Evolutionary conservation across 2,797 vertebrate genomes (phyloP).

Genomic region (Erpetoichthys calabaricus): DNA sequence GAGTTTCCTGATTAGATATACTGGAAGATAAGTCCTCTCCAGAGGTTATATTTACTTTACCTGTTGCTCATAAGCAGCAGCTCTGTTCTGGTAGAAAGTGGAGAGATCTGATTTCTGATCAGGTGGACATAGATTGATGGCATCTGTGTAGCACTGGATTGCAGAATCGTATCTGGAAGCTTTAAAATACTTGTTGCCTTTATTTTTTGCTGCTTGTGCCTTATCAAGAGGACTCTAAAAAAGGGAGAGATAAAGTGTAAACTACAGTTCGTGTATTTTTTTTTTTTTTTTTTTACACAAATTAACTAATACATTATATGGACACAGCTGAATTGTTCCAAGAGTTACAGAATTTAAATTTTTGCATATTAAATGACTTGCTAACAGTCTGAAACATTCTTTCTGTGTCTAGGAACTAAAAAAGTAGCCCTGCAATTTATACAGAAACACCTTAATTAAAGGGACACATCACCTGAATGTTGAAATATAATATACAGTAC

Average conservation of each 20-base stretch:
- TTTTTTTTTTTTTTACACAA: too few species aligned
- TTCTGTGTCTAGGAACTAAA: too few species aligned
- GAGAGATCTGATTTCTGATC: slow-evolving; percentile 86
- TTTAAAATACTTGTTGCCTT: slow-evolving; percentile 97
- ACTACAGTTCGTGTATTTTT: too few species aligned
- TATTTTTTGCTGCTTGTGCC: slow-evolving; percentile 91
- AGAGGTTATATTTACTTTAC: slow-evolving; percentile 34
- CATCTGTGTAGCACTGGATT: slow-evolving; percentile 95
- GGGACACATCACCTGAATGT: too few species aligned
- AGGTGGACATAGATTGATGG: slow-evolving; percentile 77
- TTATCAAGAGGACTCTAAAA: slow-evolving; percentile 78
- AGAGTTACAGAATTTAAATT: background rate
- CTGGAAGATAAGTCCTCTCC: too few species aligned
- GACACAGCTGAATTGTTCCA: background rate
- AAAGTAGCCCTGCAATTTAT: too few species aligned
- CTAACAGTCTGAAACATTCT: too few species aligned
- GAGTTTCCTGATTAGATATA: too few species aligned
- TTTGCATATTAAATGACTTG: background rate
- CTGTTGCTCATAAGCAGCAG: slow-evolving; percentile 90
- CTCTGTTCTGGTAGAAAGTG: slow-evolving; percentile 97
- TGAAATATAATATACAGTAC: background rate
- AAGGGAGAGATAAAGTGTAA: background rate
- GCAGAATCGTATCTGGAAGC: slow-evolving; percentile 89
- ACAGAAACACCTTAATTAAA: too few species aligned
- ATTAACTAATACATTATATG: too few species aligned